Conservation (phyloP, 1,140 invertebrate species). For the Drosophila varians region DNA sequence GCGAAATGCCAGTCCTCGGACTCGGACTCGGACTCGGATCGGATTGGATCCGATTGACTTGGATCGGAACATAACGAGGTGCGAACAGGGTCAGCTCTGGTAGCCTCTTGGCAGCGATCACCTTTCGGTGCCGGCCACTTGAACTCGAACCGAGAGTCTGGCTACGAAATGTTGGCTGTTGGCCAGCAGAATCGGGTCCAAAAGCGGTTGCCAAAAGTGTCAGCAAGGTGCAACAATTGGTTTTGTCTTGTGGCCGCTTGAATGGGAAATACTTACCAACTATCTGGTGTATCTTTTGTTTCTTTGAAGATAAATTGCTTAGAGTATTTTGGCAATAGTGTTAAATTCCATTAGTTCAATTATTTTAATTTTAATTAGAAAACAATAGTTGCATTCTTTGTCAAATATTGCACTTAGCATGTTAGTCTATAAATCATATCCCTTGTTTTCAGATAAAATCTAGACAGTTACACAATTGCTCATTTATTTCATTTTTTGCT, state of each 20-base stretch:
- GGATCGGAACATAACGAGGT: conserved; percentile 50
- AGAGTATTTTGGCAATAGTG: conserved; percentile 5
- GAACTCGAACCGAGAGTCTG: conserved; percentile 15
- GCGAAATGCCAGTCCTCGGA: conserved; percentile 41
- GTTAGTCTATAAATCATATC: conserved; percentile 1
- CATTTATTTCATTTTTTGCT: neutral
- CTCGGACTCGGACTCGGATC: conserved; percentile 22
- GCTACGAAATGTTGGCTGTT: neutral
- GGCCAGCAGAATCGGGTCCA: conserved; percentile 32
- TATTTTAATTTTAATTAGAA: too few species aligned
- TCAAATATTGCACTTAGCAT: neutral
- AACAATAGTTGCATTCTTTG: neutral
- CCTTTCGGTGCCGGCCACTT: conserved; percentile 15
- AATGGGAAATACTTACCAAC: neutral
- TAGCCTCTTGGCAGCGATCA: conserved; percentile 19
- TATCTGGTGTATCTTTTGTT: conserved; percentile 6
- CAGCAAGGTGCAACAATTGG: conserved; percentile 23
- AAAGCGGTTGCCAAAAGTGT: conserved; percentile 24
- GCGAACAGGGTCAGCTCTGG: conserved; percentile 68
- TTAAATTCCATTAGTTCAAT: conserved; percentile 3
- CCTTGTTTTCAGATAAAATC: neutral
- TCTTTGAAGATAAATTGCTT: neutral
- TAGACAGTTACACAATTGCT: neutral
- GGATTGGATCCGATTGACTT: neutral
- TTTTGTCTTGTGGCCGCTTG: neutral